Conservation (phyloP, 2,797 vertebrate genomes). For the Gadopsis marmoratus region DNA sequence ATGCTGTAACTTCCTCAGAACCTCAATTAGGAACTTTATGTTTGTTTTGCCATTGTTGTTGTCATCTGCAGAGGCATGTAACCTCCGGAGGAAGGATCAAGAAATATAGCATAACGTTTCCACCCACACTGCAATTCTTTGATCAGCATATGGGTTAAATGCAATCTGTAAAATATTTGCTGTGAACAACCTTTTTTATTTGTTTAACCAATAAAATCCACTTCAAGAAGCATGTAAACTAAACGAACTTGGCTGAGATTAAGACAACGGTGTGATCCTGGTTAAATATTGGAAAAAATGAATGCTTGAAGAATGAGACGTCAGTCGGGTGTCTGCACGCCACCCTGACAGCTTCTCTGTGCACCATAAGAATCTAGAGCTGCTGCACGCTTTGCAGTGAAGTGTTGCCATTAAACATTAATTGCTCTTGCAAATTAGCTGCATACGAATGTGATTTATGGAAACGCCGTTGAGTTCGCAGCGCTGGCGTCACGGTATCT, state of each 20-base stretch:
- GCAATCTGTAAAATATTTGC: no score
- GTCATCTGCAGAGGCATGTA: no score
- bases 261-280: neutral
- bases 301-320: neutral
- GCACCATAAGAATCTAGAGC: neutral
- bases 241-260: neutral
- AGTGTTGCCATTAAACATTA: conserved; percentile 13
- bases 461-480: neutral
- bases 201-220: neutral
- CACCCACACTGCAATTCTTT: no score
- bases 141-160: neutral
- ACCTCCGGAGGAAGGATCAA: no score
- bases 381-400: neutral
- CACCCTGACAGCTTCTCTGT: neutral
- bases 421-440: neutral
- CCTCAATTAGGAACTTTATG: no score
- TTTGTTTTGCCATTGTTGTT: no score
- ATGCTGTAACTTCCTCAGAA: no score
- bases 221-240: neutral
- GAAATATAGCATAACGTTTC: no score
- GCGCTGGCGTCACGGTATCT: neutral
- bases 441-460: neutral
- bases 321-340: neutral
- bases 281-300: no score
- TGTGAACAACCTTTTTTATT: neutral